Conservation (phyloP, 1,140 invertebrate species). For the Calliphora vicina region DNA sequence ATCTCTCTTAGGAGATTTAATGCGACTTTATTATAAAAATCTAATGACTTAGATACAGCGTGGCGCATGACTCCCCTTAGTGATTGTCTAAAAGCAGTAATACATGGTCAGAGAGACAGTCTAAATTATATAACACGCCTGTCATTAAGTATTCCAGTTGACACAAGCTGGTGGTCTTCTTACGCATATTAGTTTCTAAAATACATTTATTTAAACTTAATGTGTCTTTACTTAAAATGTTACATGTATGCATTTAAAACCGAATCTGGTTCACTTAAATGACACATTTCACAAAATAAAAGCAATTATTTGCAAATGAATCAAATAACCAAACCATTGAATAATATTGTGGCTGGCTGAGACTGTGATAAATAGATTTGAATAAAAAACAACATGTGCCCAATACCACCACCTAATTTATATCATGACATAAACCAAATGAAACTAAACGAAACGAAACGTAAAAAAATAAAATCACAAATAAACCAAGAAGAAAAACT, state of each 20-base stretch:
- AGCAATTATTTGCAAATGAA: constrained; percentile 8
- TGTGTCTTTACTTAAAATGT: no score
- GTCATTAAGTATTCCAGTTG: no score
- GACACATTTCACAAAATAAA: background rate
- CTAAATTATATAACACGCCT: no score
- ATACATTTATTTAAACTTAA: background rate
- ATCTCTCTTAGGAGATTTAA: no score
- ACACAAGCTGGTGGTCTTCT: background rate
- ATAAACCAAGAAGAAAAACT: background rate
- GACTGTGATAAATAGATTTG: background rate
- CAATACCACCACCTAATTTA: background rate
- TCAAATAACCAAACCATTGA: background rate
- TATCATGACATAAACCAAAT: background rate
- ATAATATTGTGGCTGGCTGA: background rate
- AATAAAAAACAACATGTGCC: background rate
- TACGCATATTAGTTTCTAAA: background rate
- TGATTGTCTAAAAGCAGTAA: no score
- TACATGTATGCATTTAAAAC: background rate
- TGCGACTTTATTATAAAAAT: no score
- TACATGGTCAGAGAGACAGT: no score
- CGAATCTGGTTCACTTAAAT: background rate
- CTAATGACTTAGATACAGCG: no score
- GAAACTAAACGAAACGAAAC: background rate
- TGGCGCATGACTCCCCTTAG: no score
- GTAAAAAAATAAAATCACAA: background rate